Base-by-base conservation (phyloP, 2,797 vertebrate species). In the Erpetoichthys calabaricus region DNA sequence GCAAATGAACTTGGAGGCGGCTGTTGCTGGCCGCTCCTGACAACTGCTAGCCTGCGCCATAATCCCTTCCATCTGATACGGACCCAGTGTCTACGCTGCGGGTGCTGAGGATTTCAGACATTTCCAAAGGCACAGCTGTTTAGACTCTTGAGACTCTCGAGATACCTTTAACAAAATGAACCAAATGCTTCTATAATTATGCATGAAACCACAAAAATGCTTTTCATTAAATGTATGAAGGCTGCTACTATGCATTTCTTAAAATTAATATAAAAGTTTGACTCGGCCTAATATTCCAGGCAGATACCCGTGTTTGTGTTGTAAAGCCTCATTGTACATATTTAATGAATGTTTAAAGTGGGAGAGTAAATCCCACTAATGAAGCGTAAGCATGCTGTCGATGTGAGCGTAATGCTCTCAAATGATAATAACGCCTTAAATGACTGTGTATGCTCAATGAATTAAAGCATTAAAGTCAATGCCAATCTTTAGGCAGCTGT, bases 1-100 rank as follows among this genome's bases (percentile, higher is more conserved):
- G 59, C 10, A 60, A 55, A 56, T 56, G 25, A 60, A 56, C 54
- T 51, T 60, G 51, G 55, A 55, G 56, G 68, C 67, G 64, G 61
- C 59, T 64, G 63, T 57, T 55, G 73, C 59, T 62, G 64, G 69
- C 70, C 67, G 63, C 64, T 57, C 56, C 64, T 59, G 66, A 65
- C 74, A 77, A 72, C 65, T 77, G 71, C 68, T 60, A 64, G 57
- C 57, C 64, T 45, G 60, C 6, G 44, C 54, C 57, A 49, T 77
- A 72, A 75, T 74, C 67, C 70, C 25, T 58, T 57, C 68, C 62
- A 67, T 65, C 65, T 66, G 63, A 68, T 69, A 62, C 47, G 55
- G 9, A 56, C 59, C 53, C 53, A 54, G 43, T 56, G 55, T 51
- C 46, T 60, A 45, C 56, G 49, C 47, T 56, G 59, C n/a, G 43